These are phyloP conservation scores for Sipha maydis DNA, from an alignment of 2,888 invertebrate genomes.

Conservation along the genomic window DNA sequence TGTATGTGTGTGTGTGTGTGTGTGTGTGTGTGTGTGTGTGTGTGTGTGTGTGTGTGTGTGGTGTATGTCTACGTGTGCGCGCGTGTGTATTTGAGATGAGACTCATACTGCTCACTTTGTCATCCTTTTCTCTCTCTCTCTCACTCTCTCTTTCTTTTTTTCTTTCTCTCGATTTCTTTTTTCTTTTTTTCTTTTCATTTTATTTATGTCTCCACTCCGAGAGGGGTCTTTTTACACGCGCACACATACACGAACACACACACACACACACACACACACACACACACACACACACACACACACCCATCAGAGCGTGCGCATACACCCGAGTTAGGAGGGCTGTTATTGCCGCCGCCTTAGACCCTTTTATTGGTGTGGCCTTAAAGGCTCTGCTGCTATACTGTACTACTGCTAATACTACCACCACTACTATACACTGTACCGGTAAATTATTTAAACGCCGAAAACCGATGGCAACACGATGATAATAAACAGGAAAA, in stretches of 20 bases:
- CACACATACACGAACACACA: not conserved
- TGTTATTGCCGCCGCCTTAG: slow-evolving; percentile 36
- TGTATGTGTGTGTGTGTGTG: not conserved
- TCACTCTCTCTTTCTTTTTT: not conserved
- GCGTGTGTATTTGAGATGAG: slow-evolving; percentile 20
- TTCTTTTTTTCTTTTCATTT: slow-evolving; percentile 13
- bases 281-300: not conserved
- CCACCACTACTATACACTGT: not conserved
- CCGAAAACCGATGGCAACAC: slow-evolving; percentile 45
- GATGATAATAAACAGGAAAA: slow-evolving; percentile 52
- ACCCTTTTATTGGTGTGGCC: slow-evolving; percentile 53
- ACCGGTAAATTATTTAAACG: slow-evolving; percentile 58
- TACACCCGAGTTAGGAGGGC: slow-evolving; percentile 13
- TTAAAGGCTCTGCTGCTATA: not conserved
- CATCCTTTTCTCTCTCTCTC: not conserved
- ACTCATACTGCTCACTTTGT: slow-evolving; percentile 43
- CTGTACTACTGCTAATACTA: not conserved
- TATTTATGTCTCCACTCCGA: slow-evolving; percentile 6
- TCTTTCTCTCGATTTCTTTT: slow-evolving; percentile 7
- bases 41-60: not conserved
- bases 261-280: not conserved
- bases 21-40: not conserved
- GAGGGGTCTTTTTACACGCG: slow-evolving; percentile 38
- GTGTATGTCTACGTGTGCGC: no score
- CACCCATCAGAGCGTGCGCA: not conserved